Evolutionary conservation across 2,113 vertebrate genomes (phyloP), one percentile per base, ranked within the genome.

Genomic region (Crotalus horridus): DNA sequence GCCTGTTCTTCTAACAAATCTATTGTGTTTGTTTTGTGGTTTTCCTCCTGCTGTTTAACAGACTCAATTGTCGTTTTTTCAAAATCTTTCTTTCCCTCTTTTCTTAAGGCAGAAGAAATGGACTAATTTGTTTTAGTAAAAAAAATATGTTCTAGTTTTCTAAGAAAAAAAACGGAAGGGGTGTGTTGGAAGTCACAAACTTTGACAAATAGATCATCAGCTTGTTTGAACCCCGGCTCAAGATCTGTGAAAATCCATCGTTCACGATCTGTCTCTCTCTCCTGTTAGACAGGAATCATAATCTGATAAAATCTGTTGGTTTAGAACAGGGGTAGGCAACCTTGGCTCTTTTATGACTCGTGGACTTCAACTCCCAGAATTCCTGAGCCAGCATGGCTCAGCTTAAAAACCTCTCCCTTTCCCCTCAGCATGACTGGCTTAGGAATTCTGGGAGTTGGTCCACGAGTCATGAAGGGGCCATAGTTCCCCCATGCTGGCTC

Each of bases 121-220:
- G 55, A 53, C n/a, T 21, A 55, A 33, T 53, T 43, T 61, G 24
- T 61, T 61, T 64, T 21, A 43, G 64, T 46, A 46, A 0, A 39
- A 7, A 81, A 33, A 29, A 33, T 43, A 46, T 0, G 9, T 29
- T 29, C 26, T 61, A 12, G 7, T 61, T 61, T 61, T 61, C 12
- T 23, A 17, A 21, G 23, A 13, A 89, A 29, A 9, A 89, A 55
- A 13, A 6, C 9, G 43, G 39, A 26, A 61, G 6, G 0, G 0
- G 4, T 1, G 58, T 2, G 13, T 1, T 53, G 20, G 55, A 74
- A 54, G 0, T 17, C 85, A 51, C 9, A 58, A 89, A 54, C 85
- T 26, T 0, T 0, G 1, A 21, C n/a, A 87, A 23, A 24, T 24
- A 43, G 17, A 55, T 89, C n/a, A 20, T n/a, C 2, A 26, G 8